Conservation (phyloP, 1,140 invertebrate species). For the Drosophila auraria region DNA sequence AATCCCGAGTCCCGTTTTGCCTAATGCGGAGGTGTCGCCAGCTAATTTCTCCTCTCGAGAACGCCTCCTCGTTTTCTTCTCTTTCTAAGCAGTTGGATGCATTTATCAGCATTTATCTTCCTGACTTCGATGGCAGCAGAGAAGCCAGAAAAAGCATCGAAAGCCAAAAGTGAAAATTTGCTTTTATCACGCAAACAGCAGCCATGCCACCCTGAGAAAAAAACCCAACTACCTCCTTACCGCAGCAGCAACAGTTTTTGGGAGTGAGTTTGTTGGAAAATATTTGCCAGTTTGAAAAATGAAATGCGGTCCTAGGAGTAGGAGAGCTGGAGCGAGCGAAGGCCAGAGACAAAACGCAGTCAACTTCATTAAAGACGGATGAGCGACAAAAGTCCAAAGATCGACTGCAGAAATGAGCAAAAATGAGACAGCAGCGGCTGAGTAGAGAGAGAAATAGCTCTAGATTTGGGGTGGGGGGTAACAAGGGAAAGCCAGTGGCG, state of each 20-base stretch:
- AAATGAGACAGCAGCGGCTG: conserved; percentile 1
- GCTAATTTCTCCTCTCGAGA: conserved; percentile 14
- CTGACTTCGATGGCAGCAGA: conserved; percentile 44
- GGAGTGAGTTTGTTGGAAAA: conserved; percentile 56
- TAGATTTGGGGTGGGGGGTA: not conserved
- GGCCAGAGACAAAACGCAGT: conserved; percentile 45
- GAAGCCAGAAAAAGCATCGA: conserved; percentile 30
- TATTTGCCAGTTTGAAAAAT: conserved; percentile 62
- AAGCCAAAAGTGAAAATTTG: conserved; percentile 65
- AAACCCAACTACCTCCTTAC: not conserved
- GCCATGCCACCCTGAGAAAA: conserved; percentile 2
- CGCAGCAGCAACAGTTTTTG: conserved; percentile 67
- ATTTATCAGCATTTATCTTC: conserved; percentile 66
- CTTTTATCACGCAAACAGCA: conserved; percentile 76
- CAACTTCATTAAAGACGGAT: conserved; percentile 74
- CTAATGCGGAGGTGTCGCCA: conserved; percentile 31
- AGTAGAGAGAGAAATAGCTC: not conserved
- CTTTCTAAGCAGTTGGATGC: conserved; percentile 46
- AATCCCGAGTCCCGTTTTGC: not conserved
- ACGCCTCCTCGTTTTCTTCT: conserved; percentile 24
- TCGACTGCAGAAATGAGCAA: conserved; percentile 58
- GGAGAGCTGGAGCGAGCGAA: conserved; percentile 13
- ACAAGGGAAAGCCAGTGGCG: conserved; percentile 20
- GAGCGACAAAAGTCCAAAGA: conserved; percentile 56
- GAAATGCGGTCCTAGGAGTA: conserved; percentile 38